Percentiles rank a stretch among this genome's conserved stretches.
Evolutionary conservation across 2,113 vertebrate species (phyloP).

Genomic region (Chloroceryle aenea): DNA sequence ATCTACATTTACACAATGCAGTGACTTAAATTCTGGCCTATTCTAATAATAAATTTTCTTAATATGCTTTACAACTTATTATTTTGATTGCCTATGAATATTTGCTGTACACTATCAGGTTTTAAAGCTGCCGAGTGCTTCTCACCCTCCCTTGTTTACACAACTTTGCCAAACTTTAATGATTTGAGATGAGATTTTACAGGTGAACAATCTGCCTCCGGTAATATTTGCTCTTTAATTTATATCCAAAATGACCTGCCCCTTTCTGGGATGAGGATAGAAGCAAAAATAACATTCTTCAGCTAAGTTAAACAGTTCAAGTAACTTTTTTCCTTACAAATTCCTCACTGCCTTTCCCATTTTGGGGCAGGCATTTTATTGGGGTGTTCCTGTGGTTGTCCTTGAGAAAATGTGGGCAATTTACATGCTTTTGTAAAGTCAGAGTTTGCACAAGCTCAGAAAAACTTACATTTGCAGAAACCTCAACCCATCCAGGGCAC

Average conservation of each 20-base stretch:
- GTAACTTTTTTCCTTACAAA: not conserved
- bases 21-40: not conserved
- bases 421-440: not conserved
- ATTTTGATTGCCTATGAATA: not conserved
- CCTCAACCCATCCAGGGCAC: fast-evolving
- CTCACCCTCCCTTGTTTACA: not conserved
- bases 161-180: constrained; percentile 37
- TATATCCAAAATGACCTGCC: not conserved
- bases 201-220: constrained; percentile 22
- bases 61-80: not conserved
- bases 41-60: not conserved
- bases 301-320: not conserved
- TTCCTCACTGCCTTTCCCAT: not conserved
- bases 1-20: not conserved
- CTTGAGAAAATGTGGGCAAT: not conserved
- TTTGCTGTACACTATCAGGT: not conserved
- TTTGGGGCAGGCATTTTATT: not conserved
- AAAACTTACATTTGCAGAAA: not conserved
- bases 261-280: not conserved
- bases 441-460: not conserved
- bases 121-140: not conserved
- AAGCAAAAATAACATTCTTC: not conserved
- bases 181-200: constrained; percentile 56
- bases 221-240: constrained; percentile 11
- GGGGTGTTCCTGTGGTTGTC: not conserved